Evolutionary conservation across 2,113 vertebrate genomes (phyloP).

Genomic region (Macroglossus sobrinus): DNA sequence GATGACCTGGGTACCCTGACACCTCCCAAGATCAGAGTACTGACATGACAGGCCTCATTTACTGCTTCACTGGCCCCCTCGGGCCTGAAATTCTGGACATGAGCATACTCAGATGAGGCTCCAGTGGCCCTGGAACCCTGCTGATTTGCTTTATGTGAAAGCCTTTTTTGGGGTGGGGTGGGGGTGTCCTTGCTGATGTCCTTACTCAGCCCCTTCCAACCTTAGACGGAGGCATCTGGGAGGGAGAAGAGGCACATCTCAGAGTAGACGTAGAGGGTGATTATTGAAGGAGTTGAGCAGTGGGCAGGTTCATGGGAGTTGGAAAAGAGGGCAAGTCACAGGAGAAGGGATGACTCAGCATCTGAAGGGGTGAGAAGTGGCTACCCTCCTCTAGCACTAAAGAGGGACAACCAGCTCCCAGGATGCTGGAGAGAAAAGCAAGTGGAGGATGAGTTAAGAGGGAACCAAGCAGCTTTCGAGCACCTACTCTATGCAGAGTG

Average conservation of each 20-base stretch:
- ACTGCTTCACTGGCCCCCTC: not conserved
- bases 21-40: not conserved
- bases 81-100: not conserved
- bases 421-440: not conserved
- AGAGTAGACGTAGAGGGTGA: not conserved
- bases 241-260: not conserved
- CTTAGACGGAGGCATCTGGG: not conserved
- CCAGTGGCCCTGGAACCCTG: not conserved
- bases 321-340: too few species aligned
- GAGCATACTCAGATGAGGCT: not conserved
- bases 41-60: not conserved
- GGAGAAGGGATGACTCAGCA: not conserved
- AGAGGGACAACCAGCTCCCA: not conserved
- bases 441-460: not conserved
- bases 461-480: not conserved
- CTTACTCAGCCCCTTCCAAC: not conserved
- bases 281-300: not conserved
- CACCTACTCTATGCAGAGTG: not conserved
- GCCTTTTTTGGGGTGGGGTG: too few species aligned
- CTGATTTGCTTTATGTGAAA: not conserved
- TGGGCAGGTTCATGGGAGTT: not conserved
- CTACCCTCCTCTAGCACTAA: not conserved
- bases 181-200: not conserved
- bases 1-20: not conserved
- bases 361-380: not conserved